Evolutionary conservation across 2,113 vertebrate genomes (phyloP), one percentile per base, ranked within the genome.

Genomic region (Theropithecus gelada): DNA sequence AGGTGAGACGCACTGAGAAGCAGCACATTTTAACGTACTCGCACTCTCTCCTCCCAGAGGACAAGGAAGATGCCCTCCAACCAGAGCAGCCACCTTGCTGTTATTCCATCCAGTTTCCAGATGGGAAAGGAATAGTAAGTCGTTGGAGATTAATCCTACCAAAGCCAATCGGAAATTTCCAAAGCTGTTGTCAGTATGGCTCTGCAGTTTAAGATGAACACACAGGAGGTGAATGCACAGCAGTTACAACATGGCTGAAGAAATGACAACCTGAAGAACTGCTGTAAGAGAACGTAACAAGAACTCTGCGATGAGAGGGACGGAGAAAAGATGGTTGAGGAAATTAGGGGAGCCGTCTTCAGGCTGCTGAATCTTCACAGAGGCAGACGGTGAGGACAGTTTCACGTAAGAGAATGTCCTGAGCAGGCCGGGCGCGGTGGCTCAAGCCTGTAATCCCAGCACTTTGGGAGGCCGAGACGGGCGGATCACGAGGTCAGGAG

Each of bases 171-270:
- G 6, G 93, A 95, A 88, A 85, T 35, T 90, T 97, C 90, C 85
- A 94, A 95, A 97, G 94, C 91, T 94, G 72, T 72, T 90, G 94
- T 97, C 88, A 88, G 55, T 88, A 90, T 84, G 80, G 76, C 45
- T 89, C 66, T 92, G 68, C 40, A 72, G 52, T 87, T 95, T 78
- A 61, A 87, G 70, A 57, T 66, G 90, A 95, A 94, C 81, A 88
- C 18, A 55, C 38, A 88, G 23, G 78, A 90, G 66, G 43, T 79
- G 45, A 94, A 68, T 76, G 81, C 81, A 84, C 38, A 66, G 57
- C 52, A 86, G 52, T 70, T 90, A 83, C 94, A 81, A 83, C 87
- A n/a, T n/a, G 30, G 50, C 13, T 92, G 70, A 87, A 93, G 94
- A 92, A 93, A 97, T 50, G 43, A 90, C 32, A 61, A n/a, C 55